A percentile compares a stretch with the other conserved stretches of the same genome.
phyloP scores from a whole-genome alignment of 2,797 vertebrate genomes.

The Furcifer pardalis region DNA sequence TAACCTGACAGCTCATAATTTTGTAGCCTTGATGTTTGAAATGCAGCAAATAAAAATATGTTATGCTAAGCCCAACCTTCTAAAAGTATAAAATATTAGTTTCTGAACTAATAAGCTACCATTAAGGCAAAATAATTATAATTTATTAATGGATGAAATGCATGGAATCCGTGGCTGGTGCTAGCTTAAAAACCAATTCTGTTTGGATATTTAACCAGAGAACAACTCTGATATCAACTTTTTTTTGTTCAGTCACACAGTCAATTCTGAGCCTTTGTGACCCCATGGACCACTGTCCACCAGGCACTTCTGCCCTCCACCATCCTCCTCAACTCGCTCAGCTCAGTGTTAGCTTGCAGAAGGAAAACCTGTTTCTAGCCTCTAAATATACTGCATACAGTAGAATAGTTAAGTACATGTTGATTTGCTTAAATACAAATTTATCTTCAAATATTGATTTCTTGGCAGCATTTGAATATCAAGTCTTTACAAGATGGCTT shows the following conservation, averaged over 20 bases:
- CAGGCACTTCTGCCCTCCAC: too few species aligned
- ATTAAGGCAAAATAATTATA: slow-evolving; percentile 63
- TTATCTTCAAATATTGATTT: too few species aligned
- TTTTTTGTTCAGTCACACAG: too few species aligned
- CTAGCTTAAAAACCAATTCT: slow-evolving; percentile 56
- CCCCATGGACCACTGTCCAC: too few species aligned
- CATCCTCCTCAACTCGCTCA: too few species aligned
- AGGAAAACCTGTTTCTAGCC: slow-evolving; percentile 66
- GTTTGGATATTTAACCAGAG: slow-evolving; percentile 70
- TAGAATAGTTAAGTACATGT: too few species aligned
- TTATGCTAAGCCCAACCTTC: slow-evolving; percentile 56
- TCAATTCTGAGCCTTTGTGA: too few species aligned
- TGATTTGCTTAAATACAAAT: too few species aligned
- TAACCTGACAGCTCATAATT: slow-evolving; percentile 71
- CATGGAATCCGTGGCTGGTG: slow-evolving; percentile 62
- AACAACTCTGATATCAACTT: slow-evolving; percentile 67
- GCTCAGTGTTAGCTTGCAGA: slow-evolving; percentile 68
- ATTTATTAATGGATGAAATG: slow-evolving; percentile 66
- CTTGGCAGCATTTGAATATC: too few species aligned
- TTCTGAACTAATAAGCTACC: slow-evolving; percentile 59
- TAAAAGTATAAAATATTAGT: slow-evolving; percentile 59
- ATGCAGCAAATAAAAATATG: slow-evolving; percentile 64
- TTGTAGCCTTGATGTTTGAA: slow-evolving; percentile 62
- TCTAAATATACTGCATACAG: too few species aligned
- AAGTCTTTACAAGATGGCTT: too few species aligned